A percentile compares a stretch with the other conserved stretches of the same genome.
These are phyloP conservation scores for Rhagium mordax DNA, from an alignment of 2,888 invertebrate genomes.

Conservation along the genomic window DNA sequence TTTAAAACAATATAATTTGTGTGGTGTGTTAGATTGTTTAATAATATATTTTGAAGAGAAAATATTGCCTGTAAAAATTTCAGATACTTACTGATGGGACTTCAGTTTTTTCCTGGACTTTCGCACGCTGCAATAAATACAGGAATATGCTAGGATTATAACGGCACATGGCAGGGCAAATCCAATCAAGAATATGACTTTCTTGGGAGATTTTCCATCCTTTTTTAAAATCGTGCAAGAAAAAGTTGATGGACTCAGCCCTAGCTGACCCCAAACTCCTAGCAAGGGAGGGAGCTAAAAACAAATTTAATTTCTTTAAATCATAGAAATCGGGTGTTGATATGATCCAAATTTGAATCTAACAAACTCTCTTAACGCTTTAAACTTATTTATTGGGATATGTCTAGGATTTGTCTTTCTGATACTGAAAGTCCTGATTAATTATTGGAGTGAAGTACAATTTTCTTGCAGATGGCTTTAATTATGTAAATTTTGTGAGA, in stretches of 20 bases:
- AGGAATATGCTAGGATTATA: conserved; percentile 88
- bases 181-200: conserved; percentile 86
- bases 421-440: no score
- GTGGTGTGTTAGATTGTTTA: no score
- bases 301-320: conserved; percentile 40
- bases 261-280: conserved; percentile 89
- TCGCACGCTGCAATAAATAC: conserved; percentile 87
- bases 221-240: conserved; percentile 91
- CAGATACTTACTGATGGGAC: conserved; percentile 77
- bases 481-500: no score
- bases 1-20: no score
- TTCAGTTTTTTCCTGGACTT: conserved; percentile 82
- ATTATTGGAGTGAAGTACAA: no score
- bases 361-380: no score
- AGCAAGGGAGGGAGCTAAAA: conserved; percentile 83
- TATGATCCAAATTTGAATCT: no score
- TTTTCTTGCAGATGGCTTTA: no score
- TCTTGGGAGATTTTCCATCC: conserved; percentile 86
- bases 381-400: no score
- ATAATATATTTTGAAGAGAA: no score
- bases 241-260: conserved; percentile 84
- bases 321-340: no score
- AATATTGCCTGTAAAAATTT: not conserved
- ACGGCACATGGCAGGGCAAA: conserved; percentile 89
- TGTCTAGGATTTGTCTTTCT: no score